These are phyloP conservation scores for Stichopus chloronotus DNA, from an alignment of 35 echinoderm and acorn worm species.

Conservation along the genomic window DNA sequence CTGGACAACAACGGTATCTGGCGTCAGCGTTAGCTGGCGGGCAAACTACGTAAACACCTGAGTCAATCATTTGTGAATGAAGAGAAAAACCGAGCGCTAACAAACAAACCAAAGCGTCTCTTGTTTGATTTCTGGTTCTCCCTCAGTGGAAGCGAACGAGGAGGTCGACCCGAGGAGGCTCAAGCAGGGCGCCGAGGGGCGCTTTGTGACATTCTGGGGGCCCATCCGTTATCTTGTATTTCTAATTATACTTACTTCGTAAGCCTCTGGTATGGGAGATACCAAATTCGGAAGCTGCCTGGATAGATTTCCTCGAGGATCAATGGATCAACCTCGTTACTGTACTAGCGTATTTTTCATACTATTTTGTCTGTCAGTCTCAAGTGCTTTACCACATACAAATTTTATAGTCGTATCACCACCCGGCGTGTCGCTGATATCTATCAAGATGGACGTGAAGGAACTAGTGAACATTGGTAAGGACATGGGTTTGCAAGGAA, in stretches of 20 bases:
- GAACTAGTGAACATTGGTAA: neutral
- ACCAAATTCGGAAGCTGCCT: neutral
- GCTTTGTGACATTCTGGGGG: neutral
- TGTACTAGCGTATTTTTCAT: neutral
- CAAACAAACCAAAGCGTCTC: neutral
- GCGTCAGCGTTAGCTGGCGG: too few species aligned
- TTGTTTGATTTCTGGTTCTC: too few species aligned
- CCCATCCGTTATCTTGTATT: neutral
- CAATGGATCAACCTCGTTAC: neutral
- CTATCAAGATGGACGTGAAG: neutral
- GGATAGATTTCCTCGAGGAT: neutral
- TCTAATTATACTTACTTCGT: neutral
- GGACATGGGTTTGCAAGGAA: slow-evolving; percentile 12
- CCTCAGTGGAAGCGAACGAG: too few species aligned
- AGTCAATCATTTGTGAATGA: neutral
- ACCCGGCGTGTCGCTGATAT: neutral
- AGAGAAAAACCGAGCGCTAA: too few species aligned
- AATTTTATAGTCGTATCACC: neutral
- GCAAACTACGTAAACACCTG: too few species aligned
- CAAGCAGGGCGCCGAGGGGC: too few species aligned
- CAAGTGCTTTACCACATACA: neutral
- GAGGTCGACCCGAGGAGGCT: too few species aligned
- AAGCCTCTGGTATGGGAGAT: neutral
- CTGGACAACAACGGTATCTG: too few species aligned
- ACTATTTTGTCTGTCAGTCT: neutral